These are phyloP conservation scores for Eriocheir sinensis DNA, from an alignment of 1,140 invertebrate genomes.

Conservation along the genomic window DNA sequence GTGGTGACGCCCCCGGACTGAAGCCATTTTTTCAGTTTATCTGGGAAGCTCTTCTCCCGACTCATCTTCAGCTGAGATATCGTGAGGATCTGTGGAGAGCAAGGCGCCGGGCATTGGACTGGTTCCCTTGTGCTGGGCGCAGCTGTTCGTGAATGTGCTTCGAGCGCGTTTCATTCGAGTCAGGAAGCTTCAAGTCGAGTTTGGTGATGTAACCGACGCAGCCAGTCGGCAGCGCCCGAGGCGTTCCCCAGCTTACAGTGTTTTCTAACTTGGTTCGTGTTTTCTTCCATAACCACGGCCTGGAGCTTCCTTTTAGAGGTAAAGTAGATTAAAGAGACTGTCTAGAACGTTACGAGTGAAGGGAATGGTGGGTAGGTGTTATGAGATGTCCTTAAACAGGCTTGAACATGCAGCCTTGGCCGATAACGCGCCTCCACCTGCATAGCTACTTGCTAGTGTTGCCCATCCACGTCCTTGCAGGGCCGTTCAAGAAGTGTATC, in stretches of 20 bases:
- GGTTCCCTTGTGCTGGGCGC: not conserved
- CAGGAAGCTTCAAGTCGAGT: not conserved
- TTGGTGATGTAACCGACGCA: conserved; percentile 5
- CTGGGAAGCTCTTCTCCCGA: not conserved
- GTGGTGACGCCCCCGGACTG: not conserved
- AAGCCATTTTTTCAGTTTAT: not conserved
- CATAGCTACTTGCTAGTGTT: not conserved
- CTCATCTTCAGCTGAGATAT: not conserved
- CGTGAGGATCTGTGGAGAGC: not conserved
- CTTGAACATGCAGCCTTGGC: not conserved
- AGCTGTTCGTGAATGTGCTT: not conserved
- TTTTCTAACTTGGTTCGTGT: too few species aligned
- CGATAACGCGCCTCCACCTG: too few species aligned
- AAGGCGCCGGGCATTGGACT: not conserved
- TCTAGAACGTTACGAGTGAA: too few species aligned
- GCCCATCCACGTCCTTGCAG: not conserved
- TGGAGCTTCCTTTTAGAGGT: too few species aligned
- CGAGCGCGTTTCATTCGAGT: not conserved
- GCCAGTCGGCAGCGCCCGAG: too few species aligned
- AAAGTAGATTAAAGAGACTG: too few species aligned
- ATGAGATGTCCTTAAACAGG: too few species aligned
- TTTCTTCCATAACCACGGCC: too few species aligned
- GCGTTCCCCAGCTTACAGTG: too few species aligned
- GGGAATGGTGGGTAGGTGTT: too few species aligned
- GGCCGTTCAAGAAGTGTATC: not conserved